Evolutionary conservation across 1,140 invertebrate genomes (phyloP), one percentile per base, ranked within the genome.

Genomic region (Plectrocnemia conspersa): DNA sequence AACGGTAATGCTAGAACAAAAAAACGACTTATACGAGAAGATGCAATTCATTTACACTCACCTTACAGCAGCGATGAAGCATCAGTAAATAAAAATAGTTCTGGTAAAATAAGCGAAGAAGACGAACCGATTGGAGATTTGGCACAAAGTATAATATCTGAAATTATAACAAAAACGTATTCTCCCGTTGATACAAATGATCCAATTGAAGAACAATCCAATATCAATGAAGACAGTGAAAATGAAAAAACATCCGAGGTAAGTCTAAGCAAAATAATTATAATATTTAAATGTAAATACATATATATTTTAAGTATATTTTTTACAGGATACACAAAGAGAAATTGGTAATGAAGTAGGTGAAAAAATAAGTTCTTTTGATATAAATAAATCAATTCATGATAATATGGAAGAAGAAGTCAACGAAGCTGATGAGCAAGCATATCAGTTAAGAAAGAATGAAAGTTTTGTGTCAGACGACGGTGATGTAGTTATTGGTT

Each of bases 51-150:
- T 15, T 10, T 61, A 11, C 50, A 61, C 11, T 61, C 59, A 11
- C 59, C 54, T 2, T 61, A 33, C 35, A 61, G 59, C 41, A 61
- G 59, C 35, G 59, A 52, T 4, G 59, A 61, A 24, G 55, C 45
- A 9, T 24, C 40, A 4, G 55, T 10, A 10, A 36, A 44, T 9
- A 61, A 38, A 47, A 16, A 56, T 3, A 41, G 25, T 21, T n/a
- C 47, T 10, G 42, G 38, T 9, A 61, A 61, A 40, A 35, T 18
- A 4, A 61, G 55, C 29, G 59, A 61, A 41, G 59, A 61, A 11
- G 59, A 57, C 19, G 59, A 61, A 46, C 50, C 50, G 15, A 61
- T 61, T 24, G 59, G 59, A 1, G 59, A 61, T 32, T 50, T 61
- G 19, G 59, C 54, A 7, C 50, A 54, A 22, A 61, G 59, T 35